Base-by-base conservation (phyloP, 2,113 vertebrate species). In the Xiphophorus maculatus region DNA sequence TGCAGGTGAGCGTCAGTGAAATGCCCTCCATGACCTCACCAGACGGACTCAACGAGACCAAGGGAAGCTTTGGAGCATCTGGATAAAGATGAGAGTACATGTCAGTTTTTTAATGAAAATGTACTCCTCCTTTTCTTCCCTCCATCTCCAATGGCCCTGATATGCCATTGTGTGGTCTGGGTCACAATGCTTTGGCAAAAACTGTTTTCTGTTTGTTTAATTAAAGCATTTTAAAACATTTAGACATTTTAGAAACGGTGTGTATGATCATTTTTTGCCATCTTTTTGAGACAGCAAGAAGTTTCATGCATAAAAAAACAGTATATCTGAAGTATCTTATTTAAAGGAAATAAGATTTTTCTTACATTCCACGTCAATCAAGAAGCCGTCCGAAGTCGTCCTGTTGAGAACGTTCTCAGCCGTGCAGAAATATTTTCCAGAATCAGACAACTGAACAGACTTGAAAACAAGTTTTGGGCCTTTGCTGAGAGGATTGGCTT, bases 1-100 rank as follows among this genome's bases (percentile, higher is more conserved):
- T 42, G 61, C 61, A 62, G 27, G 4, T 62, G 27, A 62, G 61
- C 2, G 28, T 62, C 27, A 62, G 1, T 28, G 4, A 66, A 27
- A 66, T 70, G 28, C 70, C 84, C 73, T 77, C 54, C 51, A 42
- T 5, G 12, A 74, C 35, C 5, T 77, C 51, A 37, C 32, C 33
- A 66, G 64, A 66, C 4, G 65, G 35, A 37, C 2, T 66, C 65
- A 66, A 0, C 3, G 35, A 42, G 15, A 66, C n/a, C 6, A 2
- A 3, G 25, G 25, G 33, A 40, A n/a, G 11, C 13, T 14, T 28
- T 27, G 65, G 65, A 40, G 25, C 35, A 42, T 66, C 65, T 42
- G 65, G 1, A 44, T 58, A n/a, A 58, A 37, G 10, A 11, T 35
- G 11, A 22, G 65, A 3, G 30, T n/a, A n/a, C 1, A 58, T 58